A percentile compares a stretch with the other conserved stretches of the same genome.
Conservation (phyloP, 2,888 invertebrate species). For the Ochropleura plecta region DNA sequence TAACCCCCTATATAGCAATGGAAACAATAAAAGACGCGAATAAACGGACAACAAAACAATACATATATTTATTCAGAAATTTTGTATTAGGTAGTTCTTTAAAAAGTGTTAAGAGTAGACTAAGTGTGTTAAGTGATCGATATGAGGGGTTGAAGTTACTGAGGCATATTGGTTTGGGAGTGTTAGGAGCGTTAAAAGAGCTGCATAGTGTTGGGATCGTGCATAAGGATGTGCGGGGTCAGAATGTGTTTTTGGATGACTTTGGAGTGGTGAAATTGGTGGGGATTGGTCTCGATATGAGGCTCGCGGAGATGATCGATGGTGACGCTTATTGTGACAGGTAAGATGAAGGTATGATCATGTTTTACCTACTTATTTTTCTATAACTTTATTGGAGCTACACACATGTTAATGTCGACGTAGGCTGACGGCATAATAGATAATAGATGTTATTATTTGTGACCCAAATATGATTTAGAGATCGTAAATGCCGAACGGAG, state of each 20-base stretch:
- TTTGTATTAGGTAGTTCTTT: conserved; percentile 90
- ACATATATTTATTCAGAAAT: conserved; percentile 93
- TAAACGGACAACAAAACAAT: conserved; percentile 74
- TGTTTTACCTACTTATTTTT: conserved; percentile 38
- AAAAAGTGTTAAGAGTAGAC: conserved; percentile 75
- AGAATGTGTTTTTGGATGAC: conserved; percentile 93
- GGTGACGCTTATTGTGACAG: conserved; percentile 81
- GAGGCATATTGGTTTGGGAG: conserved; percentile 92
- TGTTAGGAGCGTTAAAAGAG: conserved; percentile 94
- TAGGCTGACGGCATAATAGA: no score
- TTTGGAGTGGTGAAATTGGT: conserved; percentile 91
- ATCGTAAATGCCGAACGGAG: no score
- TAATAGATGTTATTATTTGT: background rate
- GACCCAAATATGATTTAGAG: no score
- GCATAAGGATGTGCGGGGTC: conserved; percentile 95
- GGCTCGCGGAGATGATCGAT: conserved; percentile 91
- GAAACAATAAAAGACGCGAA: conserved; percentile 91
- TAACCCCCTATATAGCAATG: conserved; percentile 94
- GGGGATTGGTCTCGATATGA: conserved; percentile 93
- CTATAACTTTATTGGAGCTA: background rate
- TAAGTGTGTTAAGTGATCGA: conserved; percentile 75
- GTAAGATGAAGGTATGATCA: conserved; percentile 73
- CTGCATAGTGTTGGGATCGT: conserved; percentile 95
- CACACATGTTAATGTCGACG: background rate
- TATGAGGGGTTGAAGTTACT: conserved; percentile 85